Evolutionary conservation across 2,888 invertebrate genomes (phyloP).

Genomic region (Cactoblastis cactorum): DNA sequence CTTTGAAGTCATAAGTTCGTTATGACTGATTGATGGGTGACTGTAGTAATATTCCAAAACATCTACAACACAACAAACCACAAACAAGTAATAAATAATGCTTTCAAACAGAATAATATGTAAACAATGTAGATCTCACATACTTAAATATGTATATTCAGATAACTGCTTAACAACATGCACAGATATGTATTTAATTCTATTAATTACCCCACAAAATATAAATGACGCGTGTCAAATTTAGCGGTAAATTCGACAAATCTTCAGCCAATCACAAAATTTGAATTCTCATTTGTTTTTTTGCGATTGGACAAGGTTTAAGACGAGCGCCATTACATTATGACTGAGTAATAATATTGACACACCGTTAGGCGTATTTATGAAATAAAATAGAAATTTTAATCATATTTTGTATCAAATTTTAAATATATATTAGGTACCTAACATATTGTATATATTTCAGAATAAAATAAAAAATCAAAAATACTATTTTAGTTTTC

Average conservation of each 20-base stretch:
- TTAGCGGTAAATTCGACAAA: neutral
- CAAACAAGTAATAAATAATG: slow-evolving; percentile 7
- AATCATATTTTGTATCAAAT: no score
- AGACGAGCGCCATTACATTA: neutral
- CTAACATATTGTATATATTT: no score
- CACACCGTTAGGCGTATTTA: no score
- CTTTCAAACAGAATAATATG: slow-evolving; percentile 1
- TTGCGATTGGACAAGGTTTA: neutral
- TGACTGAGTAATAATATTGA: no score
- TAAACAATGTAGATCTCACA: slow-evolving; percentile 1
- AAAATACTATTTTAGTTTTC: no score
- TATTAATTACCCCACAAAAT: neutral
- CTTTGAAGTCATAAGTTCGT: no score
- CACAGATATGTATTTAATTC: neutral
- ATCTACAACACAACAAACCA: slow-evolving; percentile 10
- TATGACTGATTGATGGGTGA: neutral
- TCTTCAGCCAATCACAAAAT: neutral
- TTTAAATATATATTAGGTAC: no score
- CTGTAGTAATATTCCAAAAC: neutral
- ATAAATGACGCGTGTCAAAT: neutral
- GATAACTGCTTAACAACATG: neutral
- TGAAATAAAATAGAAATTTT: no score
- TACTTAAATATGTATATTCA: slow-evolving; percentile 9
- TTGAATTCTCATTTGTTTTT: neutral
- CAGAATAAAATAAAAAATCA: no score